Percentiles rank a stretch among this genome's conserved stretches.
Evolutionary conservation across 2,888 invertebrate species (phyloP).

Genomic region (Geotrupes spiniger): DNA sequence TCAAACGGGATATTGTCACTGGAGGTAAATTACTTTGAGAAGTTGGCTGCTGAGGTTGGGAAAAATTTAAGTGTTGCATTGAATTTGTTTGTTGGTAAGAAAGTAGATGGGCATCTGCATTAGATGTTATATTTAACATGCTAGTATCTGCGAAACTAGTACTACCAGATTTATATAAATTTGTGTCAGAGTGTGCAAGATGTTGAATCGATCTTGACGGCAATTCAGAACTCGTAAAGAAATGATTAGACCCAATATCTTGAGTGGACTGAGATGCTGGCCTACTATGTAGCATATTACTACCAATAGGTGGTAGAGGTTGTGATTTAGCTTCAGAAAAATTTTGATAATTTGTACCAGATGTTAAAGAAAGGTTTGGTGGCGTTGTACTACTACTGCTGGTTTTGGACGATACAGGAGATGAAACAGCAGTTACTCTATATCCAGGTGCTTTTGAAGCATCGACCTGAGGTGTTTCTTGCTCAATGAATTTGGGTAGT

Average conservation of each 20-base stretch:
- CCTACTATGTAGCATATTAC: constrained; percentile 40
- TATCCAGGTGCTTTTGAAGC: constrained; percentile 90
- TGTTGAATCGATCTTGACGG: constrained; percentile 28
- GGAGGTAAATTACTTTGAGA: constrained; percentile 41
- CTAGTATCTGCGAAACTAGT: constrained; percentile 33
- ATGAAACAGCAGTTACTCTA: constrained; percentile 74
- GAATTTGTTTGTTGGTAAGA: constrained; percentile 38
- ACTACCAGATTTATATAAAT: constrained; percentile 34
- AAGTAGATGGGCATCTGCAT: constrained; percentile 42
- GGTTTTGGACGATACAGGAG: constrained; percentile 68
- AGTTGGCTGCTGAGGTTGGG: constrained; percentile 37
- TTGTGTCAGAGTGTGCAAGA: constrained; percentile 31
- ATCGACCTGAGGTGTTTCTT: constrained; percentile 64
- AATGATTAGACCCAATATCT: constrained; percentile 29
- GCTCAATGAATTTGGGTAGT: constrained; percentile 54
- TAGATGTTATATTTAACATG: constrained; percentile 50
- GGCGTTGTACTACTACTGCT: constrained; percentile 58
- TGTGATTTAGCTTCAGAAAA: constrained; percentile 42
- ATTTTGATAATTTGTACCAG: constrained; percentile 32
- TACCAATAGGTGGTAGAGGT: constrained; percentile 44
- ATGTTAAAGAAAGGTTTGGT: constrained; percentile 45
- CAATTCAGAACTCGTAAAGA: constrained; percentile 27
- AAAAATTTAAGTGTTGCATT: constrained; percentile 42
- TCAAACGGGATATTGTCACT: constrained; percentile 65
- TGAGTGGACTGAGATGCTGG: constrained; percentile 33